Conservation (phyloP, 2,113 vertebrate genomes). For the Callocephalon fimbriatum region DNA sequence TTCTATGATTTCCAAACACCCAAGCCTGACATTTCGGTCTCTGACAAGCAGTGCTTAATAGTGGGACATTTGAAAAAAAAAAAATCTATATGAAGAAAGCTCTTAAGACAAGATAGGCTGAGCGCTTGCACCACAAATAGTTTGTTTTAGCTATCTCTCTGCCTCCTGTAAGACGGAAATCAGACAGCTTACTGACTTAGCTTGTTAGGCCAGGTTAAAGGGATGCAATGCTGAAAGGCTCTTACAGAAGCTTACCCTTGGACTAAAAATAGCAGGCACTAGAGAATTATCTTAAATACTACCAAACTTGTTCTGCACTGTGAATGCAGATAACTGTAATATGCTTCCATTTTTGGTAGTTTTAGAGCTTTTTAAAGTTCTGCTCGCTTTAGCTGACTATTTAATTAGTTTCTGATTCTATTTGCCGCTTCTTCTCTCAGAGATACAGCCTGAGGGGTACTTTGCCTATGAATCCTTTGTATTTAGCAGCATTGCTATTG, state of each 20-base stretch:
- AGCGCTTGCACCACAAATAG: constrained; percentile 71
- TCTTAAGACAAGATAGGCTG: constrained; percentile 75
- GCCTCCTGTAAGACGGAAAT: constrained; percentile 76
- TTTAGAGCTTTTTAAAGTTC: constrained; percentile 73
- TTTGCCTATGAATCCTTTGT: constrained; percentile 65
- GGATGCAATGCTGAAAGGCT: constrained; percentile 88
- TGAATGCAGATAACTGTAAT: constrained; percentile 84
- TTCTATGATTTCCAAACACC: constrained; percentile 70
- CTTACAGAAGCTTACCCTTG: constrained; percentile 91
- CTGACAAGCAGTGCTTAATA: constrained; percentile 71
- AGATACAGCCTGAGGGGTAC: constrained; percentile 64
- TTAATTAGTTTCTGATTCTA: constrained; percentile 81
- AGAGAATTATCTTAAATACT: constrained; percentile 87
- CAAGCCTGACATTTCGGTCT: constrained; percentile 72
- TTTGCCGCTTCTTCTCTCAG: constrained; percentile 74
- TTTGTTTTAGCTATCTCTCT: constrained; percentile 81
- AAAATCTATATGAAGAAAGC: constrained; percentile 72
- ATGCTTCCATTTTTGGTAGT: constrained; percentile 84
- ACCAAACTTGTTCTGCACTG: constrained; percentile 83
- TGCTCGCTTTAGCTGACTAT: constrained; percentile 78
- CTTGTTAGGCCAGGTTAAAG: constrained; percentile 92
- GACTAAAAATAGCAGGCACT: constrained; percentile 92
- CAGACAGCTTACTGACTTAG: constrained; percentile 95
- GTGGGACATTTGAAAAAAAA: constrained; percentile 33
- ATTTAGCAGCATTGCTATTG: constrained; percentile 64